Evolutionary conservation across 2,113 vertebrate genomes (phyloP).

Genomic region (Emberiza fucata): DNA sequence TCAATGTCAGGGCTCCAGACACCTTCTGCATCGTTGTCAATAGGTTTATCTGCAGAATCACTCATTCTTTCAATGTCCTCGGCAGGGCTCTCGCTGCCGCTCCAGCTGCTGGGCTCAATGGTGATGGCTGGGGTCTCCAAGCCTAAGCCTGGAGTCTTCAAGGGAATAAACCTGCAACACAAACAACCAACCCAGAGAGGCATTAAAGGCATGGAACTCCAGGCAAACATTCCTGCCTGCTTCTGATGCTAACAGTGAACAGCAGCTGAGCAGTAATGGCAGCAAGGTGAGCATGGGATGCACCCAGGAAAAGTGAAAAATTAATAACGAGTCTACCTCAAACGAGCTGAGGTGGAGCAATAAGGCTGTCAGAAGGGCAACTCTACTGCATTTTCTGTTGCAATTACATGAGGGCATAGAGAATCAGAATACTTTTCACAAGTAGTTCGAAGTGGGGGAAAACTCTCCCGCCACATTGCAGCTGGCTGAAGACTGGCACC

Average conservation of each 20-base stretch:
- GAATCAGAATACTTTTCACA: background rate
- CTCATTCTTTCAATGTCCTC: slow-evolving; percentile 98
- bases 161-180: slow-evolving; percentile 85
- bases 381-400: background rate
- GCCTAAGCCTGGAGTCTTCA: slow-evolving; percentile 93
- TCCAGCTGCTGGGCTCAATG: slow-evolving; percentile 99
- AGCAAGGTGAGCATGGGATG: accelerated
- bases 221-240: background rate
- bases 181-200: slow-evolving; percentile 56
- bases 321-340: background rate
- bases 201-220: slow-evolving; percentile 2
- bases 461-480: background rate
- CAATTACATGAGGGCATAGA: background rate
- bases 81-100: slow-evolving; percentile 98
- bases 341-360: background rate
- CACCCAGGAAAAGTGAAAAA: background rate
- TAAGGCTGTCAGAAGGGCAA: background rate
- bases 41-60: slow-evolving; percentile 95
- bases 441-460: background rate
- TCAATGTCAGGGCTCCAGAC: slow-evolving; percentile 99
- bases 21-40: slow-evolving; percentile 97
- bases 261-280: background rate
- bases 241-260: background rate
- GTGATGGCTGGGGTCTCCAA: slow-evolving; percentile 91
- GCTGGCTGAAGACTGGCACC: background rate